Base-by-base conservation (phyloP, 1,140 invertebrate species). In the Caenorhabditis remanei region DNA sequence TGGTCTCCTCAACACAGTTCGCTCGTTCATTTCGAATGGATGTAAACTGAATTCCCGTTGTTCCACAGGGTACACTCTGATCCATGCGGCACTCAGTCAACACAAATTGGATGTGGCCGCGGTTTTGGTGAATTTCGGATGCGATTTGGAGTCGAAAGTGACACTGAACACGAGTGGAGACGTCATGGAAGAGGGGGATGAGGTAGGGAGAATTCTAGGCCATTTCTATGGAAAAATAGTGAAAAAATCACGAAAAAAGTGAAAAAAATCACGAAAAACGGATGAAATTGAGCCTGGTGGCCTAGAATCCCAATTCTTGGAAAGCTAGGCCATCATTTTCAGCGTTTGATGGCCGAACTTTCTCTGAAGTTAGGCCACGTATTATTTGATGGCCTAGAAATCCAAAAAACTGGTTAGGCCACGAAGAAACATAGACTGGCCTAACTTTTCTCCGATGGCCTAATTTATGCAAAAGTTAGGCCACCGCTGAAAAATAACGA, bases 1-100 rank as follows among this genome's bases (percentile, higher is more conserved):
- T 14, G 91, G 90, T 1, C 79, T 91, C 4, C 89, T 89, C 40
- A 84, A 86, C 16, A 92, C 91, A 4, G 87, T 91, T 24, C 85
- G 90, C 55, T 71, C 84, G 19, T 86, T 91, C 16, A 92, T 91
- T 43, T 83, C 87, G 16, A 61, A 86, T 19, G 90, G 90, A 46
- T 89, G 89, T 24, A 88, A 90, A 67, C 55, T 86, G 50, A 87
- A 87, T 46, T 13, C 24, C 5, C 56, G 50, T 41, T 67, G 58
- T 43, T 55, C 50, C n/a, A 83, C 43, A 13, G 86, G 86, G 9
- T 83, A 58, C 75, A 32, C 71, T 19, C 41, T 87, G 16, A 11
- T 87, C 9, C 55, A 87, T 32, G 32, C 46, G 19, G 86, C 82
- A 24, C 56, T 87, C 0, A 24, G 5, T 21, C 14, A 65, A 50